A percentile compares a stretch with the other conserved stretches of the same genome.
Conservation (phyloP, 2,113 vertebrate species). For the Vidua chalybeata region DNA sequence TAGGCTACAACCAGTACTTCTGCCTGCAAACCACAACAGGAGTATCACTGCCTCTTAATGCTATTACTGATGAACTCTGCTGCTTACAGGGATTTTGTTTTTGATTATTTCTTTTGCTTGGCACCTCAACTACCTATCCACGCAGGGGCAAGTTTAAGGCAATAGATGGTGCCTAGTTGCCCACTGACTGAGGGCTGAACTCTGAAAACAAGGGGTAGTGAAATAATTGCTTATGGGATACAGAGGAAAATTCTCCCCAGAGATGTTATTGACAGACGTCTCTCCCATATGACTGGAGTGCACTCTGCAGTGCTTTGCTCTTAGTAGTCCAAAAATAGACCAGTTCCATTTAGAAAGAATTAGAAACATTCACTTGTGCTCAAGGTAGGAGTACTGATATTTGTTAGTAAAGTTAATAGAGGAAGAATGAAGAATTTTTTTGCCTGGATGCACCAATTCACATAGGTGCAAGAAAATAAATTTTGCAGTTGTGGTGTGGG, state of each 20-base stretch:
- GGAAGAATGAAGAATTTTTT: not conserved
- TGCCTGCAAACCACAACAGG: not conserved
- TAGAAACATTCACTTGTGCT: not conserved
- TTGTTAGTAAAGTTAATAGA: not conserved
- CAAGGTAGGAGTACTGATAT: not conserved
- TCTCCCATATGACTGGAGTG: not conserved
- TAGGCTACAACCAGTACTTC: not conserved
- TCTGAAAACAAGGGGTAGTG: not conserved
- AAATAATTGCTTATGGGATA: not conserved
- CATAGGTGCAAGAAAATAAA: not conserved
- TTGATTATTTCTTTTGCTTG: not conserved
- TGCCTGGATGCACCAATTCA: not conserved
- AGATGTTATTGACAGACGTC: not conserved
- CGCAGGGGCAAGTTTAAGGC: not conserved
- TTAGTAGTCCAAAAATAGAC: not conserved
- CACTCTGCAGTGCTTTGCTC: not conserved
- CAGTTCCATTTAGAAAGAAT: not conserved
- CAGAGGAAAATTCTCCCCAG: not conserved
- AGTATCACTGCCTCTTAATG: not conserved
- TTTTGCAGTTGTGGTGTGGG: not conserved
- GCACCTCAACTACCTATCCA: not conserved
- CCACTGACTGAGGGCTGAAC: not conserved
- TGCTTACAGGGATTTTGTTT: not conserved
- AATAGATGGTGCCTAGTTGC: fast-evolving
- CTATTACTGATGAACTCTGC: not conserved